Evolutionary conservation across 2,797 vertebrate genomes (phyloP), one percentile per base, ranked within the genome.

Genomic region (Myioborus melanocephalus): DNA sequence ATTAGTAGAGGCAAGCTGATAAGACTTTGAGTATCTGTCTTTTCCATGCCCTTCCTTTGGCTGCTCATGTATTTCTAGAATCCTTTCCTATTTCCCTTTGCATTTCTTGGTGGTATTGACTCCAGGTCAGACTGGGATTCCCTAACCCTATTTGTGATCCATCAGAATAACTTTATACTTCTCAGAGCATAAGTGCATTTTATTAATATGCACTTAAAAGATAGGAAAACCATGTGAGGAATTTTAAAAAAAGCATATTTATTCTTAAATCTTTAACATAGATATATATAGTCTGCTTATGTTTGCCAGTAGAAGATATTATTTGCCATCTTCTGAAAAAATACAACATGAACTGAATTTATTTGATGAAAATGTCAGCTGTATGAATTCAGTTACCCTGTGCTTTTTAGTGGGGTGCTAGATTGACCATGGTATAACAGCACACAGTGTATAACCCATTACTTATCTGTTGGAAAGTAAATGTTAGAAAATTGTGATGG

Each of bases 371-470:
- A 81, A 23, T 50, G 3, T 27, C 46, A 52, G 11, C 8, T 47
- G 4, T 66, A 9, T 21, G 34, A 76, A 34, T 75, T 83, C n/a
- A 76, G n/a, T 22, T 55, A 21, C 14, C 6, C 2, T 34, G 7
- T 70, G 15, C 22, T 63, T 86, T 73, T 18, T 39, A 41, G 10
- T 37, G 12, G 27, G 18, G 26, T 34, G 37, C 50, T 60, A 2
- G 2, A n/a, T 11, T 73, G 49, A 32, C 8, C 0, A 0, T 35
- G 30, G 4, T 59, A 12, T 18, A 72, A 44, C 8, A 35, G n/a
- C 8, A 57, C 3, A 2, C 1, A 10, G 5, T 60, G 4, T 46
- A 6, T 47, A 32, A 37, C 6, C 8, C 57, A 21, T 57, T 57
- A 28, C 8, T 71, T 44, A 23, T 16, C 52, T 87, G 15, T 44